Percentiles rank a stretch among this genome's conserved stretches.
Evolutionary conservation across 2,113 vertebrate species (phyloP).

Genomic region (Pseudopipra pipra): DNA sequence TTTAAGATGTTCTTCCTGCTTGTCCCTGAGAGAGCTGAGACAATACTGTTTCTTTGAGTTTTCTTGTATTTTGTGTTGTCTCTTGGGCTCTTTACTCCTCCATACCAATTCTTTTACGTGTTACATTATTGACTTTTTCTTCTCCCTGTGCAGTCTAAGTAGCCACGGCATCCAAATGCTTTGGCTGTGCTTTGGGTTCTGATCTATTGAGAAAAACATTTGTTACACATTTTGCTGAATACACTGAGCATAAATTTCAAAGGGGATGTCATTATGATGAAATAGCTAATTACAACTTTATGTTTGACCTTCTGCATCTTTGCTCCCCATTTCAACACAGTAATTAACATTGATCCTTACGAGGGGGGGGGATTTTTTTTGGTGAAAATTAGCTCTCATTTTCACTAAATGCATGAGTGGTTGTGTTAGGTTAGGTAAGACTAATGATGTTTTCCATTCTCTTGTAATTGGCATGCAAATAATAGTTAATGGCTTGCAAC

Average conservation of each 20-base stretch:
- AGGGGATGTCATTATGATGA: conserved; percentile 19
- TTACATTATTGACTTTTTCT: background rate
- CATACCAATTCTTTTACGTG: background rate
- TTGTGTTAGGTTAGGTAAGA: background rate
- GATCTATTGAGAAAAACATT: background rate
- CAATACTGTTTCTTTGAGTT: background rate
- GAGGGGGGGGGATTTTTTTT: background rate
- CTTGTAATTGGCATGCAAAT: conserved; percentile 44
- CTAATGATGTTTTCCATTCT: background rate
- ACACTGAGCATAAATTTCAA: conserved; percentile 38
- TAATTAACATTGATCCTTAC: conserved; percentile 68
- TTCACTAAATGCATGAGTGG: conserved; percentile 4
- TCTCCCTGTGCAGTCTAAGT: background rate
- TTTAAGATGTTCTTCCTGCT: background rate
- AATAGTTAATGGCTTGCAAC: conserved; percentile 1
- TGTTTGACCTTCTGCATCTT: conserved; percentile 67
- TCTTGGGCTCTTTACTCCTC: background rate
- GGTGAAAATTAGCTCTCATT: conserved; percentile 50
- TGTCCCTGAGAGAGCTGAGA: background rate
- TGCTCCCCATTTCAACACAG: background rate
- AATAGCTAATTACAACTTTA: conserved; percentile 65
- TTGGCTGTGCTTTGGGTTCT: background rate
- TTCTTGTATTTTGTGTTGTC: background rate
- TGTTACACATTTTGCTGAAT: background rate
- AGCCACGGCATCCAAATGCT: background rate